Evolutionary conservation across 2,888 invertebrate genomes (phyloP), one percentile per base, ranked within the genome.

Genomic region (Sinhomidia bicolor): DNA sequence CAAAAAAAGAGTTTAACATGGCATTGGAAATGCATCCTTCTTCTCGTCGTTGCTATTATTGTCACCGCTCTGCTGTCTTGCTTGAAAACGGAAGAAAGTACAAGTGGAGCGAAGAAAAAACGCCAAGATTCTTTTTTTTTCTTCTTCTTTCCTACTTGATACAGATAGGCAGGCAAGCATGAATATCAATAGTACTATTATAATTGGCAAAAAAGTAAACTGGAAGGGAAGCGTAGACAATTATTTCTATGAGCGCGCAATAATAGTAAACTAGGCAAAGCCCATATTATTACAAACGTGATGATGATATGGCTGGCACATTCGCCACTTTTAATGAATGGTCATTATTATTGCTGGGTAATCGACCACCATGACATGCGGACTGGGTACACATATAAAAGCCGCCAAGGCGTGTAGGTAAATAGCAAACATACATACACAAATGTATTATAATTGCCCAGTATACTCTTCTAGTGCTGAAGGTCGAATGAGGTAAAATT

Each of bases 401-500:
- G 26, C 62, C 29, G n/a, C n/a, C n/a, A n/a, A n/a, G n/a, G n/a
- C n/a, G n/a, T n/a, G n/a, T n/a, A n/a, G n/a, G n/a, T n/a, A n/a
- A n/a, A n/a, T 76, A 51, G 26, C 14, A 9, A 1, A 29, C 29
- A 23, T 54, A 29, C 51, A 12, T n/a, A 3, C 2, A 60, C 57
- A 32, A 76, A 51, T n/a, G 29, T 29, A 54, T 23, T 68, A 36
- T 36, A 36, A 36, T 36, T 36, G 36, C 7, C 36, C 7, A 17
- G 74, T 76, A 51, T 51, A 51, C 76, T 51, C 76, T 1, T 0
- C 23, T 36, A 17, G 12, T 44, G 68, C 14, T 82, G 89, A 89
- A 89, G 89, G 89, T 89, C 89, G 89, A 85, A 84, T 80, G 88
- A 88, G 80, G 88, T 88, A 84, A 88, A 88, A 57, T 80, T 84